Evolutionary conservation across 2,113 vertebrate species (phyloP), one percentile per base, ranked within the genome.

Genomic region (Nothoprocta pentlandii): DNA sequence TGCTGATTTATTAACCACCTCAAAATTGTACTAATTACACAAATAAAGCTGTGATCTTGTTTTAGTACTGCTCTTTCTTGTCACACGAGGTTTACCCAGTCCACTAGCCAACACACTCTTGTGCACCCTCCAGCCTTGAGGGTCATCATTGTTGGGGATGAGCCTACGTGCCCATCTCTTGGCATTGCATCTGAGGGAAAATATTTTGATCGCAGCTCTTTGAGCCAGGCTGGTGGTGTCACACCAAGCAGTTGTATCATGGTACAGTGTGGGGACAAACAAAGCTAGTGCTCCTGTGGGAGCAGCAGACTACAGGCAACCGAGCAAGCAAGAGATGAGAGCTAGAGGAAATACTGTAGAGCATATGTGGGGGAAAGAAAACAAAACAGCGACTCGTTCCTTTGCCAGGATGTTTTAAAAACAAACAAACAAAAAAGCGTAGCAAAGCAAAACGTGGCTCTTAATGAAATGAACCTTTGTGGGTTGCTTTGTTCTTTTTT

Each of bases 331-430:
- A 95, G 84, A 95, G 91, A 77, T 8, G 10, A 88, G 63, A 78
- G 91, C 32, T 81, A 93, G 59, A 80, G 92, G 71, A 63, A 91
- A 94, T 95, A 96, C 87, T 95, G 89, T 96, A 92, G 91, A 96
- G 94, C 94, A 93, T 92, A 94, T 94, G 92, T 95, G 49, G 89
- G 95, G 96, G 96, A 92, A 96, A 93, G 88, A 92, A 95, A 96
- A 91, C 94, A 96, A 95, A 97, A 90, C 94, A 95, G 94, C 92
- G 79, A 89, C 92, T 97, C 30, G 89, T 95, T 89, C 79, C 75
- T 36, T 78, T 96, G 89, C 94, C 95, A 96, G 96, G 92, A 94
- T 86, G 86, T 93, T 39, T 94, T 95, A n/a, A 94, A 93, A 93
- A 94, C 94, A 94, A 96, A 85, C 91, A 95, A 97, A 97, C 92